Conservation (phyloP, 1,140 invertebrate species). For the Argopecten irradians region DNA sequence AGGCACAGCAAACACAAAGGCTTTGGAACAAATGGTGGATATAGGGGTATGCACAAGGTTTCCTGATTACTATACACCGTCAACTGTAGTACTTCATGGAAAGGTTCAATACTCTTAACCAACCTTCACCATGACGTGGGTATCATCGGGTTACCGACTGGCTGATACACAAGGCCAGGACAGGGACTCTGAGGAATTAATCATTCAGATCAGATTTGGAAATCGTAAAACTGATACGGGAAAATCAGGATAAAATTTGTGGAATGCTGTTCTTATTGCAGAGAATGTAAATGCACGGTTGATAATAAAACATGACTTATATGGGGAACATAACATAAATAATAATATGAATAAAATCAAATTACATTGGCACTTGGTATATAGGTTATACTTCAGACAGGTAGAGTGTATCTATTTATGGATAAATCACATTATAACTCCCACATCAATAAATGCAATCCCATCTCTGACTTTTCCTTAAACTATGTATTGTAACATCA, state of each 20-base stretch:
- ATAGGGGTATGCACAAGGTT: background rate
- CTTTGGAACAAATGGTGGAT: background rate
- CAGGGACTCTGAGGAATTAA: background rate
- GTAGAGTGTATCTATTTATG: background rate
- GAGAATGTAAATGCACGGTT: background rate
- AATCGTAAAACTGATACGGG: background rate
- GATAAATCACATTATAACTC: background rate
- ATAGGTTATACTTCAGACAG: background rate
- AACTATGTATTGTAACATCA: background rate
- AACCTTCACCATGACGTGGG: background rate
- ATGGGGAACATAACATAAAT: background rate
- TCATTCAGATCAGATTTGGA: background rate
- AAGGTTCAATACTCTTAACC: background rate
- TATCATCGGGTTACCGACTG: background rate
- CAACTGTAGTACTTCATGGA: background rate
- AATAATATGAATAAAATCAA: constrained; percentile 18
- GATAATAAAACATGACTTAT: background rate
- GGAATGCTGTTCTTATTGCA: constrained; percentile 21
- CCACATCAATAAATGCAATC: constrained; percentile 2
- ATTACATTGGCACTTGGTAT: background rate
- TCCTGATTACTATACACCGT: background rate
- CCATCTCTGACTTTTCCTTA: background rate
- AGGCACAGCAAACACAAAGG: constrained; percentile 14
- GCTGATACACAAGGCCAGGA: background rate
- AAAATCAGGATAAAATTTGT: background rate